A percentile compares a stretch with the other conserved stretches of the same genome.
Conservation (phyloP, 1,140 invertebrate genomes). For the Amyelois transitella region DNA sequence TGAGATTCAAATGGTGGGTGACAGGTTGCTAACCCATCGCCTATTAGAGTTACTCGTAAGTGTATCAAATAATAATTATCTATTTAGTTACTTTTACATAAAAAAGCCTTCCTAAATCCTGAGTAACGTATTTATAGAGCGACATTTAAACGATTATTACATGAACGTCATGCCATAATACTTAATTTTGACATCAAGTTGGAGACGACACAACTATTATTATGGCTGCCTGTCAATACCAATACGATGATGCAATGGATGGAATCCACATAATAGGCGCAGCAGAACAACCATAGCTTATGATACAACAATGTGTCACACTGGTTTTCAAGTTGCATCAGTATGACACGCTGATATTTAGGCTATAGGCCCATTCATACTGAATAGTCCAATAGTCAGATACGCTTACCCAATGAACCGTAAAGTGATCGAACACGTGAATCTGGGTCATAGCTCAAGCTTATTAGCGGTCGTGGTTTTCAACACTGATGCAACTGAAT, state of each 20-base stretch:
- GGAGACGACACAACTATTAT: background rate
- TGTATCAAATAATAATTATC: too few species aligned
- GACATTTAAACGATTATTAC: too few species aligned
- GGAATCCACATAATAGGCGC: slow-evolving; percentile 3
- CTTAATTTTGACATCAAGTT: background rate
- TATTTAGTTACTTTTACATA: too few species aligned
- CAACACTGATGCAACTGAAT: background rate
- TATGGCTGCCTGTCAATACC: background rate
- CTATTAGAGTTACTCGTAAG: too few species aligned
- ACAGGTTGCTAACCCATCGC: too few species aligned
- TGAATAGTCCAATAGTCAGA: slow-evolving; percentile 17
- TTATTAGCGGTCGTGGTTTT: background rate
- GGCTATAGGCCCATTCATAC: slow-evolving; percentile 23
- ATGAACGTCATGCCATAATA: too few species aligned
- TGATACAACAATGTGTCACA: slow-evolving; percentile 7
- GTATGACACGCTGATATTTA: slow-evolving; percentile 27
- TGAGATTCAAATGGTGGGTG: too few species aligned
- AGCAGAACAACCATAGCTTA: background rate
- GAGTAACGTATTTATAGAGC: too few species aligned
- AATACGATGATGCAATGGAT: background rate
- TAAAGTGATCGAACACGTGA: slow-evolving; percentile 5
- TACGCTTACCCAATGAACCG: slow-evolving; percentile 19
- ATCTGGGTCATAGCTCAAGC: slow-evolving; percentile 6
- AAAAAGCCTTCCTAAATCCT: too few species aligned
- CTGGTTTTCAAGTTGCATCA: slow-evolving; percentile 14